Base-by-base conservation (phyloP, 2,113 vertebrate genomes). In the Pheucticus melanocephalus region DNA sequence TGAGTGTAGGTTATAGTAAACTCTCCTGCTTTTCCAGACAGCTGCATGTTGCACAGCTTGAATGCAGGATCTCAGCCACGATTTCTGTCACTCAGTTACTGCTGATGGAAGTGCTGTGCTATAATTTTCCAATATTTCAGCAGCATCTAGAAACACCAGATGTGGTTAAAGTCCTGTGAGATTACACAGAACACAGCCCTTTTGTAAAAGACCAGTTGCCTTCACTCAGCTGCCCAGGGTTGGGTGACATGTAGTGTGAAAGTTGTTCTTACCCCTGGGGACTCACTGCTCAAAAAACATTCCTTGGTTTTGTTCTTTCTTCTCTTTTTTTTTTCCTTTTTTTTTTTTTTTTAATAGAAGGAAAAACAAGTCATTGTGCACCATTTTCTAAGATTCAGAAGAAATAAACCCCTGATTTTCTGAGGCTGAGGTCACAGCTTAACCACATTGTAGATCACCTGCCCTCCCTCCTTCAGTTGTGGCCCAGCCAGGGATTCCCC, bases 111-210 rank as follows among this genome's bases (percentile, higher is more conserved):
- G 57, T 15, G 42, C 78, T 75, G 48, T 68, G 61, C 84, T 89
- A n/a, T 39, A 75, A 54, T 82, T 86, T 87, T 82, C 78, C 57
- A 68, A 1, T 60, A 71, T 93, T 96, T 95, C 56, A 48, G 65
- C 90, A 96, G 33, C 84, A 89, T 82, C 92, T 75, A 92, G 82
- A 91, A 95, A 82, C 75, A 79, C 82, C 78, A 96, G 84, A 78
- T 84, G 82, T 75, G 48, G 78, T 82, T 75, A 12, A 84, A 71
- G 18, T 68, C 90, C 75, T 71, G 28, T 13, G 86, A 96, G 73
- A 89, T 64, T 70, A 81, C 2, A 4, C 27, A 75, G 66, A 82
- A 82, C 78, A 66, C 57, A 82, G 73, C 6, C 42, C 44, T 79
- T 91, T 84, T 71, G 47, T 75, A 65, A 88, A 71, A 60, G 35